Percentiles rank a stretch among this genome's conserved stretches.
Conservation (phyloP, 2,888 invertebrate genomes). For the Meloe dianella region DNA sequence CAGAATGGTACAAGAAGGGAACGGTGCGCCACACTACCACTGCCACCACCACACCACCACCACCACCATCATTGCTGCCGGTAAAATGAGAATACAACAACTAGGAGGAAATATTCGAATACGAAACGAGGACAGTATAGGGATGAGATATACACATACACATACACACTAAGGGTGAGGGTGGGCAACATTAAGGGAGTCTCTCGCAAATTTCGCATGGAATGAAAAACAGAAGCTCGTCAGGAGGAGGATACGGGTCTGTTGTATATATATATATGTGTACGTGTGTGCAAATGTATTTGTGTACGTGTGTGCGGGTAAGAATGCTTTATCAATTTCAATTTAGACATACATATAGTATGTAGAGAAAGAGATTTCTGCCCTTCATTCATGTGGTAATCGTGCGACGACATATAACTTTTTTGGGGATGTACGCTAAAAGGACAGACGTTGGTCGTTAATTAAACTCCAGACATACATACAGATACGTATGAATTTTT, state of each 20-base stretch:
- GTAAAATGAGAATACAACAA: constrained; percentile 33
- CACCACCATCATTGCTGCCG: constrained; percentile 1
- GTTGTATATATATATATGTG: constrained; percentile 14
- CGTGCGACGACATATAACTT: constrained; percentile 14
- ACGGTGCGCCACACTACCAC: constrained; percentile 4
- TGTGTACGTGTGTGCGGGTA: constrained; percentile 28
- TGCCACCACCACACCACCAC: neutral
- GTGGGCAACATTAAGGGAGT: constrained; percentile 19
- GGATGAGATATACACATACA: no score
- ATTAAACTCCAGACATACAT: constrained; percentile 41
- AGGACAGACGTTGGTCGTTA: constrained; percentile 34
- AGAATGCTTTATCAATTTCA: constrained; percentile 48
- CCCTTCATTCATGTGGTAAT: constrained; percentile 1
- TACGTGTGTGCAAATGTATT: neutral
- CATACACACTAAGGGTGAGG: constrained; percentile 16
- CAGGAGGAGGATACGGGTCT: constrained; percentile 31
- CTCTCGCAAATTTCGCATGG: constrained; percentile 31
- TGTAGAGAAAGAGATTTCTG: constrained; percentile 26
- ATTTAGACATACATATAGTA: constrained; percentile 43
- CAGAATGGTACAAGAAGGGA: constrained; percentile 31
- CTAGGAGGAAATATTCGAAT: constrained; percentile 39
- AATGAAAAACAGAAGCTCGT: constrained; percentile 37
- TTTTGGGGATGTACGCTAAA: constrained; percentile 26
- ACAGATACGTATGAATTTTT: neutral
- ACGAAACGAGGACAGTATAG: constrained; percentile 22